A percentile compares a stretch with the other conserved stretches of the same genome.
Conservation (phyloP, 2,888 invertebrate species). For the Litoditis marina region DNA sequence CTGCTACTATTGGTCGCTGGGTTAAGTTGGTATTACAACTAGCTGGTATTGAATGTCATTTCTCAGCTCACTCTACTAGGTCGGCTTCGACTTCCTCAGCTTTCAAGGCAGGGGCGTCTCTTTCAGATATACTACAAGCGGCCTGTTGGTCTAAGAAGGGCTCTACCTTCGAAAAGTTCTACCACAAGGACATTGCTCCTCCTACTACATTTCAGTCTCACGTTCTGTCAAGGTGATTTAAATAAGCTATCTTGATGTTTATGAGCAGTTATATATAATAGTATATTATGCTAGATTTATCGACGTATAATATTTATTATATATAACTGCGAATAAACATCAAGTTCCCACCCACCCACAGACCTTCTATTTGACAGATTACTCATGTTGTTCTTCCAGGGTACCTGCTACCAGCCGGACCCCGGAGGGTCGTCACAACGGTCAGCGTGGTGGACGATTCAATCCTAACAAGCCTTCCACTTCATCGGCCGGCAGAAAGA, state of each 20-base stretch:
- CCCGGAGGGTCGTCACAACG: too few relatives aligned
- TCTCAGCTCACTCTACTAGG: conserved; percentile 8
- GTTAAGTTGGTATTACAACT: neutral
- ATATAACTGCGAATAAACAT: too few relatives aligned
- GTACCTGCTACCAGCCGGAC: too few relatives aligned
- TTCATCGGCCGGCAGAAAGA: too few relatives aligned
- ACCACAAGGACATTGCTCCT: neutral
- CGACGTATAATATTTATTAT: too few relatives aligned
- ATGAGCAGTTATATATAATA: neutral
- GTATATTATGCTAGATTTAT: too few relatives aligned
- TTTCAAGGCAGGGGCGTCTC: neutral
- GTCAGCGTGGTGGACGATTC: too few relatives aligned
- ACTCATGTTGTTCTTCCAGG: too few relatives aligned
- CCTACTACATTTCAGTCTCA: neutral
- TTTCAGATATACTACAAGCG: neutral
- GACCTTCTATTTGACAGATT: too few relatives aligned
- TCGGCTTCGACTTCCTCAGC: conserved; percentile 12
- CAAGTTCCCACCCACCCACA: too few relatives aligned
- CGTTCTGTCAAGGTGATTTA: neutral
- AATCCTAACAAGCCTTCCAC: too few relatives aligned
- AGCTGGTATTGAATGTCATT: conserved; percentile 7
- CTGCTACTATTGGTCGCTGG: conserved; percentile 9
- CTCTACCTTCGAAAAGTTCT: neutral
- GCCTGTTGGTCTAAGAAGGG: neutral
- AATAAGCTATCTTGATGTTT: neutral